Evolutionary conservation across 1,140 invertebrate species (phyloP).

Genomic region (Myzus persicae): DNA sequence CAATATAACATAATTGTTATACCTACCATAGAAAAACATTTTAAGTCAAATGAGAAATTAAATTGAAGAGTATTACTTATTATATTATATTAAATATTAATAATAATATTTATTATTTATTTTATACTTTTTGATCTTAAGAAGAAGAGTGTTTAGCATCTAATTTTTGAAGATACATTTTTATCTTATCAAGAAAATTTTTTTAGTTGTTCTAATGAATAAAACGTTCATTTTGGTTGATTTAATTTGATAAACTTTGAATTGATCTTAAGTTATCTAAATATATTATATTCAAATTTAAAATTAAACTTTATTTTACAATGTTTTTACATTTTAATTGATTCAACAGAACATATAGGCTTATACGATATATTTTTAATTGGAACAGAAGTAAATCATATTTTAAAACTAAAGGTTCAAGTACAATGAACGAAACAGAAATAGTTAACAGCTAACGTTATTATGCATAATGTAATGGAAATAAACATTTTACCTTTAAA

Average conservation of each 20-base stretch:
- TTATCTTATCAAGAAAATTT: neutral
- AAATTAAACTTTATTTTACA: neutral
- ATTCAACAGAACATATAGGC: neutral
- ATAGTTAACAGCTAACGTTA: neutral
- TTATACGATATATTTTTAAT: neutral
- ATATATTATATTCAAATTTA: neutral
- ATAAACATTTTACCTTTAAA: slow-evolving; percentile 59
- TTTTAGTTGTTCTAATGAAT: neutral
- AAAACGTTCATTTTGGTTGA: neutral
- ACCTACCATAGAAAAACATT: neutral
- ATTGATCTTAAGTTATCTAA: neutral
- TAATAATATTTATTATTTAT: too few relatives aligned
- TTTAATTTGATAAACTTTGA: neutral
- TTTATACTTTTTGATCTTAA: neutral
- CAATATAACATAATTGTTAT: neutral
- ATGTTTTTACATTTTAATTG: neutral
- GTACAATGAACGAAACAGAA: neutral
- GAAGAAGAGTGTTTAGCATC: too few relatives aligned
- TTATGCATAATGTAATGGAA: neutral
- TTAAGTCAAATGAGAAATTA: neutral
- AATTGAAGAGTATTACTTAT: neutral
- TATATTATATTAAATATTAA: too few relatives aligned
- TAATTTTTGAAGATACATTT: neutral
- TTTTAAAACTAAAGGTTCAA: neutral
- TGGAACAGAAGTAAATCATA: neutral